Conservation (phyloP, 2,113 vertebrate species). For the Ciconia stormi region DNA sequence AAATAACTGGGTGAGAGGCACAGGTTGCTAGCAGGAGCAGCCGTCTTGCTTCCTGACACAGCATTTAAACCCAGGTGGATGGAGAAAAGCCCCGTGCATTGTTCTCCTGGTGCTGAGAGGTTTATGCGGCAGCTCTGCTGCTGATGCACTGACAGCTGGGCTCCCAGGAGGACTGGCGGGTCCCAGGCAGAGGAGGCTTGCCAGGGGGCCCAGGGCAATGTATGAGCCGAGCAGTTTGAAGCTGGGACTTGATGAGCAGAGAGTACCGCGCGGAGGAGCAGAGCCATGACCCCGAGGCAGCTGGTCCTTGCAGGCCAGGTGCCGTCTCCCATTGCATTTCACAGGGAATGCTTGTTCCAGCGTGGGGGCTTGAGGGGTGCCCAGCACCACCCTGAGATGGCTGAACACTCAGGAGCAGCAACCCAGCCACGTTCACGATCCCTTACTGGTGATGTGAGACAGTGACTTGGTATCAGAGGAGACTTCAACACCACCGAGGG, state of each 20-base stretch:
- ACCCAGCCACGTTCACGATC: fast-evolving
- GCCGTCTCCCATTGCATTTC: background rate
- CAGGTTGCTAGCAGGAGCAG: background rate
- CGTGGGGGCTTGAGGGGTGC: background rate
- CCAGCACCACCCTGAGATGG: background rate
- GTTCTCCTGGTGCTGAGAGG: background rate
- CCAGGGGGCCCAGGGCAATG: background rate
- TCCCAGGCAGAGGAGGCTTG: background rate
- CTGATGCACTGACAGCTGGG: background rate
- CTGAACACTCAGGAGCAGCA: background rate
- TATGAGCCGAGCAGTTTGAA: background rate
- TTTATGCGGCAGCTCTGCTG: background rate
- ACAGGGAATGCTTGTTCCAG: background rate
- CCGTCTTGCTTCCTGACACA: background rate
- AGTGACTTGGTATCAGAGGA: background rate
- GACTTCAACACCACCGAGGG: background rate
- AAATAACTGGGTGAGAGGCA: background rate
- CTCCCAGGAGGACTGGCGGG: background rate
- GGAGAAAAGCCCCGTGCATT: background rate
- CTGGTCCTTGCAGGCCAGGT: background rate
- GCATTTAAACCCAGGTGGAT: background rate
- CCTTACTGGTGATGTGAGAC: background rate
- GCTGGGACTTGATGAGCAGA: background rate
- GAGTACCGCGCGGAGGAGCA: fast-evolving
- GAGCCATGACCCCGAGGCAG: fast-evolving